Evolutionary conservation across 2,888 invertebrate genomes (phyloP).

Genomic region (Cataglyphis rosenhaueri): DNA sequence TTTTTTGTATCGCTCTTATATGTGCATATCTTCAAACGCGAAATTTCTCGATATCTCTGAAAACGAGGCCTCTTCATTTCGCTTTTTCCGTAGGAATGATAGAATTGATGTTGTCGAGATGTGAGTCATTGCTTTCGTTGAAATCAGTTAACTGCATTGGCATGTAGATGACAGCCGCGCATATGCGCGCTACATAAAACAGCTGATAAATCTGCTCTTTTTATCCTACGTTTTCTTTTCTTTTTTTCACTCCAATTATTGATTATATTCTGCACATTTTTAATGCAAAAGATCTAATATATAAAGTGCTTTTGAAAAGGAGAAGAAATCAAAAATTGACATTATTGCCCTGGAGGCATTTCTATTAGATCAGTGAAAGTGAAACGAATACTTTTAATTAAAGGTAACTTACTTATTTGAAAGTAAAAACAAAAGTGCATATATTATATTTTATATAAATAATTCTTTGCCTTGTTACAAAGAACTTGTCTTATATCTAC

Average conservation of each 20-base stretch:
- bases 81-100: neutral
- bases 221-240: neutral
- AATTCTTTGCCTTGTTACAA: neutral
- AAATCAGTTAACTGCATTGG: neutral
- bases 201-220: slow-evolving; percentile 34
- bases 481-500: neutral
- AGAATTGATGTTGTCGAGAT: neutral
- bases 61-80: neutral
- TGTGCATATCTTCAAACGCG: neutral
- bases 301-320: neutral
- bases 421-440: neutral
- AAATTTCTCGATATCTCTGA: neutral
- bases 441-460: neutral
- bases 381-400: neutral
- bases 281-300: neutral
- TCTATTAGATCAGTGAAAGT: neutral
- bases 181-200: slow-evolving; percentile 24
- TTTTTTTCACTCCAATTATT: slow-evolving; percentile 13
- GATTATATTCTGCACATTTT: neutral
- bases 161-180: slow-evolving; percentile 28
- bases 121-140: slow-evolving; percentile 13
- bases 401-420: neutral
- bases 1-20: neutral
- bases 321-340: slow-evolving; percentile 10
- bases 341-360: neutral